Percentiles rank a stretch among this genome's conserved stretches.
phyloP scores from a whole-genome alignment of 2,888 invertebrate species.

The Eledone cirrhosa region DNA sequence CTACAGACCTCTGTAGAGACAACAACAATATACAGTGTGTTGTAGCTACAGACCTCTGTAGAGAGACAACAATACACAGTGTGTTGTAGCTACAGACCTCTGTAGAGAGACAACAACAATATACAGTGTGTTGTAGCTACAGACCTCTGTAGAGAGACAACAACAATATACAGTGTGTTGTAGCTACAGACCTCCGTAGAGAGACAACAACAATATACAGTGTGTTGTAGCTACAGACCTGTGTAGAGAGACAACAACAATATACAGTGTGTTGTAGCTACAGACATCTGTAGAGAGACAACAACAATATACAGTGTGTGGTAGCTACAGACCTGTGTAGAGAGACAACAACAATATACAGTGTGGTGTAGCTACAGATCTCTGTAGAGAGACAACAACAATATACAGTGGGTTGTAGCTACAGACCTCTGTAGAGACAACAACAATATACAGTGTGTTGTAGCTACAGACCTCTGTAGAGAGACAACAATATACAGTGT shows the following conservation, averaged over 20 bases:
- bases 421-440: constrained; percentile 47
- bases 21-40: too few species aligned
- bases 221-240: too few species aligned
- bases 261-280: too few species aligned
- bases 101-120: constrained; percentile 36
- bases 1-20: constrained; percentile 49
- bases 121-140: too few species aligned
- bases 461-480: constrained; percentile 52
- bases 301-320: too few species aligned
- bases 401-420: too few species aligned
- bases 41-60: constrained; percentile 52
- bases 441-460: too few species aligned
- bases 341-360: too few species aligned
- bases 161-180: too few species aligned
- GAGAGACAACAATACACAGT: constrained; percentile 24
- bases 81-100: constrained; percentile 53
- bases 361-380: too few species aligned
- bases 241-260: constrained; percentile 38
- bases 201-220: too few species aligned
- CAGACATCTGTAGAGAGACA: constrained; percentile 44
- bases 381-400: constrained; percentile 38
- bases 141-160: constrained; percentile 44
- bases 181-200: constrained; percentile 51
- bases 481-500: too few species aligned
- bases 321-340: constrained; percentile 52